A percentile compares a stretch with the other conserved stretches of the same genome.
Conservation (phyloP, 2,113 vertebrate species). For the Calyptomena viridis region DNA sequence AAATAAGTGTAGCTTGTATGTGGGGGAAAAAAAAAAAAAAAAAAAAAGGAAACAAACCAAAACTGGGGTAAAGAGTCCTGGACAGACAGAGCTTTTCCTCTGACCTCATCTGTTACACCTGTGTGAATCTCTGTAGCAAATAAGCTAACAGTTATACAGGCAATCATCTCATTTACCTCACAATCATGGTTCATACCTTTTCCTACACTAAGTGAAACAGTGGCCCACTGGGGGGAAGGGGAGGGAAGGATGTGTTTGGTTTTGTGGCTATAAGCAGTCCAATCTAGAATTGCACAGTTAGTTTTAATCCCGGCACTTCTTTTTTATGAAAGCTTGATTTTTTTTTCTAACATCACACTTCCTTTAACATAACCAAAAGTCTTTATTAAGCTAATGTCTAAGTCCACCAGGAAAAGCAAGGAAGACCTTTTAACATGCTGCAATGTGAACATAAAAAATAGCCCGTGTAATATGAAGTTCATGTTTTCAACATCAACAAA, state of each 20-base stretch:
- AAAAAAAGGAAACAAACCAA: neutral
- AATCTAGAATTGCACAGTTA: neutral
- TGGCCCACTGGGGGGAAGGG: neutral
- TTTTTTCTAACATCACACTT: neutral
- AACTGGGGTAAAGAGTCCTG: neutral
- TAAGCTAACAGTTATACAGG: neutral
- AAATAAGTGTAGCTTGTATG: neutral
- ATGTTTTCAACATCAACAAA: neutral
- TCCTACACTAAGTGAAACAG: neutral
- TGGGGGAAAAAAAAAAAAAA: neutral
- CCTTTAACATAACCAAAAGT: neutral
- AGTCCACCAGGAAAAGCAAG: neutral
- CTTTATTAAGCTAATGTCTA: neutral
- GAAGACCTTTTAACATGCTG: neutral
- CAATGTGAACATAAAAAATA: neutral
- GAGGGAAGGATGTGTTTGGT: neutral
- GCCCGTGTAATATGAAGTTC: neutral
- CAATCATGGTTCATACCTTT: neutral
- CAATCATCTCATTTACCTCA: constrained; percentile 32
- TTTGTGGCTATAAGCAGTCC: neutral
- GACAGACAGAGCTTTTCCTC: neutral
- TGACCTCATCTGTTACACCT: constrained; percentile 25
- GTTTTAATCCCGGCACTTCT: neutral
- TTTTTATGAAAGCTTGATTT: neutral
- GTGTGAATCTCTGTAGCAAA: constrained; percentile 11